Conservation (phyloP, 2,888 invertebrate genomes). For the Psylliodes chrysocephalus region DNA sequence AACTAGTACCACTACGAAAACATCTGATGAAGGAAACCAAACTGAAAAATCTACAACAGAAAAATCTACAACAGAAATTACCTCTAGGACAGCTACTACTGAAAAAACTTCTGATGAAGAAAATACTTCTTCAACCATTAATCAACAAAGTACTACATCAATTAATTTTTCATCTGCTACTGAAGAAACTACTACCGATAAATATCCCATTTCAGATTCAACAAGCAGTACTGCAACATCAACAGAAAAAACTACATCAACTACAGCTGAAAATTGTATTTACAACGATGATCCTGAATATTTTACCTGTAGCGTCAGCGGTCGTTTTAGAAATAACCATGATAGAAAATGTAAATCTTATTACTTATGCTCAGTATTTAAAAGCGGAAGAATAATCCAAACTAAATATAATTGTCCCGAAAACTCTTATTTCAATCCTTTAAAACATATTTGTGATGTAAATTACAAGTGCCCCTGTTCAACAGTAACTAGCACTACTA, state of each 20-base stretch:
- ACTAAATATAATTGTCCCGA: slow-evolving; percentile 47
- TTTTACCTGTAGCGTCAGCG: slow-evolving; percentile 55
- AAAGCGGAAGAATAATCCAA: slow-evolving; percentile 53
- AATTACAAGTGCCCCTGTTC: slow-evolving; percentile 60
- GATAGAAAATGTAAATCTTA: slow-evolving; percentile 56
- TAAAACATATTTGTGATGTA: slow-evolving; percentile 48
- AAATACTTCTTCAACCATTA: neutral
- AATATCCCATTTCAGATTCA: neutral
- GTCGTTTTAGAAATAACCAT: slow-evolving; percentile 62
- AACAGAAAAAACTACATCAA: neutral
- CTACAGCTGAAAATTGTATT: neutral
- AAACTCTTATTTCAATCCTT: slow-evolving; percentile 45
- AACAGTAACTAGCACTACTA: neutral
- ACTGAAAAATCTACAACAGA: neutral
- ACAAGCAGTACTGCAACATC: slow-evolving; percentile 1
- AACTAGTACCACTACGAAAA: neutral
- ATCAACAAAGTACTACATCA: neutral
- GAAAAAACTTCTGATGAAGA: neutral
- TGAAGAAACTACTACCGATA: neutral
- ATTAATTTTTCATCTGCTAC: neutral
- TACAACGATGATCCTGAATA: slow-evolving; percentile 18
- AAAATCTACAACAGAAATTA: neutral
- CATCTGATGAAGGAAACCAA: neutral
- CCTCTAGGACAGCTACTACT: neutral
- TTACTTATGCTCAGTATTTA: slow-evolving; percentile 44